These are phyloP conservation scores for Junonia oenone DNA, from an alignment of 2,888 invertebrate genomes.

Conservation along the genomic window DNA sequence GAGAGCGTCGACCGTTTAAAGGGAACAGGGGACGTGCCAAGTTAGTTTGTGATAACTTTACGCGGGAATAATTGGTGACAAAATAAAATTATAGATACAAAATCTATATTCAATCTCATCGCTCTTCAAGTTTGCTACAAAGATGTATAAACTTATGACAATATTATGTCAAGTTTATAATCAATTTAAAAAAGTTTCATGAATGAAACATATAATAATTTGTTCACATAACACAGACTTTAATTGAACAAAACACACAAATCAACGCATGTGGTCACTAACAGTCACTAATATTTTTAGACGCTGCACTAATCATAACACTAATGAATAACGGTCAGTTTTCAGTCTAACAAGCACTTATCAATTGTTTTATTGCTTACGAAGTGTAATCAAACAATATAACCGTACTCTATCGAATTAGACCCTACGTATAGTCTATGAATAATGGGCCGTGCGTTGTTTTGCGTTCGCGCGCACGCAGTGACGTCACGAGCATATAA, in stretches of 20 bases:
- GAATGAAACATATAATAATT: not conserved
- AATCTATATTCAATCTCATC: not conserved
- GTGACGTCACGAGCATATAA: slow-evolving; percentile 40
- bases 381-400: not conserved
- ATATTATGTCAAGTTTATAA: not conserved
- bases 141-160: not conserved
- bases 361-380: slow-evolving; percentile 6
- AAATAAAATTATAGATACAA: no score
- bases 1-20: not conserved
- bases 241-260: slow-evolving; percentile 9
- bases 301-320: slow-evolving; percentile 28
- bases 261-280: slow-evolving; percentile 19
- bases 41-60: not conserved
- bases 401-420: not conserved
- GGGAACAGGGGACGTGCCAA: not conserved
- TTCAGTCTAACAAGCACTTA: slow-evolving; percentile 24
- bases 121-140: not conserved
- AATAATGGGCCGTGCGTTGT: slow-evolving; percentile 1
- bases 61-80: not conserved
- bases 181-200: no score
- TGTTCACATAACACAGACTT: not conserved
- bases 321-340: slow-evolving; percentile 36
- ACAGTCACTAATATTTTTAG: slow-evolving; percentile 31
- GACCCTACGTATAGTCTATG: slow-evolving; percentile 1
- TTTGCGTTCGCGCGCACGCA: slow-evolving; percentile 2